Base-by-base conservation (phyloP, 2,797 vertebrate species). In the Eulemur coronatus region DNA sequence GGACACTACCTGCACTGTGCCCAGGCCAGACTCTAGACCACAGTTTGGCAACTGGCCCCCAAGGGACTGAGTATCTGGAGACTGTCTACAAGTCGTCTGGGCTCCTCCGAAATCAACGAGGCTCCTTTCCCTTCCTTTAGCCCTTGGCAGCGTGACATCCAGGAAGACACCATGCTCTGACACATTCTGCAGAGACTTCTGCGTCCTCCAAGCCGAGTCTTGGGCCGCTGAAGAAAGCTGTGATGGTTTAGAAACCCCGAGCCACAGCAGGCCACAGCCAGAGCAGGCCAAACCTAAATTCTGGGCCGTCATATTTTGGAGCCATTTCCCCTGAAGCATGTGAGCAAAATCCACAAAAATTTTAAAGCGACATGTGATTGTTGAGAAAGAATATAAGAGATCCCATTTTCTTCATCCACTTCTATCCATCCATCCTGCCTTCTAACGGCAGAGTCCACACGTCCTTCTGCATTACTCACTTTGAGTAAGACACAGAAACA, bases 11-110 rank as follows among this genome's bases (percentile, higher is more conserved):
- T 89, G 61, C 50, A 0, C 48, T 11, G 0, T n/a, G 38, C 96
- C 95, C 95, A 70, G 97, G 94, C 81, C 91, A 85, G 1, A 9
- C 26, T 96, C 96, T 90, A 97, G 94, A 86, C 86, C 87, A 43
- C 69, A 38, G 94, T 33, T 95, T 89, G 79, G 84, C 50, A 91
- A 61, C 87, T 65, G 69, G 14, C 2, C 98, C 97, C 90, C 48
- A 0, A n/a, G 79, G 75, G 94, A 97, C 50, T 1, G n/a, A 59
- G 80, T 0, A 2, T 78, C 97, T 89, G 87, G 91, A 97, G 67
- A 79, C 43, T 28, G 65, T 92, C 30, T 7, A 79, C 81, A 11
- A 22, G 76, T 28, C 1, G 22, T 57, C 88, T 48, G 59, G 41
- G 4, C 82, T 38, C 65, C 92, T 95, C 78, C 59, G 91, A 46